A percentile compares a stretch with the other conserved stretches of the same genome.
These are phyloP conservation scores for Madoqua kirkii DNA, from an alignment of 2,113 vertebrate genomes.

Conservation along the genomic window DNA sequence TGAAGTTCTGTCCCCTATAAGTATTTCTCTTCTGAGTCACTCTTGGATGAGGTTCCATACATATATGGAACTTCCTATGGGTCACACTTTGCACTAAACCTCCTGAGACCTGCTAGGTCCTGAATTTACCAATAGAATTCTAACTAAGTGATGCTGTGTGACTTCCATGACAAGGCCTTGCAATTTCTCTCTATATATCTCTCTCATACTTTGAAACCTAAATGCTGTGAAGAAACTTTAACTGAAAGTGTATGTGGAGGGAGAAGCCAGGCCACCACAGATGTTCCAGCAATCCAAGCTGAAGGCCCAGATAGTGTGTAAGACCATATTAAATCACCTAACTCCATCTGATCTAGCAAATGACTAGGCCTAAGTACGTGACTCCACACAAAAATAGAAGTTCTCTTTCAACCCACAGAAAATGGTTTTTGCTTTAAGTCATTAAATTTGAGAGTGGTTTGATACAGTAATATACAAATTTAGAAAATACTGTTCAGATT, in stretches of 20 bases:
- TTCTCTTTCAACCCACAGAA: neutral
- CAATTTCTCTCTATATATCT: neutral
- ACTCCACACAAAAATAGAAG: neutral
- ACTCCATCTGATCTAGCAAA: neutral
- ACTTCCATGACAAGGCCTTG: neutral
- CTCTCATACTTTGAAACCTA: neutral
- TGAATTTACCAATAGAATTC: neutral
- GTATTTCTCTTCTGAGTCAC: neutral
- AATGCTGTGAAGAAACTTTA: neutral
- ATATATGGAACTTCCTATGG: neutral
- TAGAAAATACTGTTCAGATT: neutral
- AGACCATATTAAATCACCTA: neutral
- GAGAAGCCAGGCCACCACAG: neutral
- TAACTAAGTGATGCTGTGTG: neutral
- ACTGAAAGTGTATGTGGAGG: neutral
- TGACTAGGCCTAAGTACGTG: neutral
- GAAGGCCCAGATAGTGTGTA: neutral
- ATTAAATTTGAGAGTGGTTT: neutral
- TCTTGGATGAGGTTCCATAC: neutral
- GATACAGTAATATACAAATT: neutral
- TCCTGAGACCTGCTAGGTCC: neutral
- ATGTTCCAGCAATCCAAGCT: neutral
- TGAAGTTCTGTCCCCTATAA: neutral
- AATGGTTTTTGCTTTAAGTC: neutral
- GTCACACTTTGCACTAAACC: neutral